Evolutionary conservation across 2,797 vertebrate species (phyloP), one percentile per base, ranked within the genome.

Genomic region (Periophthalmus magnuspinnatus): DNA sequence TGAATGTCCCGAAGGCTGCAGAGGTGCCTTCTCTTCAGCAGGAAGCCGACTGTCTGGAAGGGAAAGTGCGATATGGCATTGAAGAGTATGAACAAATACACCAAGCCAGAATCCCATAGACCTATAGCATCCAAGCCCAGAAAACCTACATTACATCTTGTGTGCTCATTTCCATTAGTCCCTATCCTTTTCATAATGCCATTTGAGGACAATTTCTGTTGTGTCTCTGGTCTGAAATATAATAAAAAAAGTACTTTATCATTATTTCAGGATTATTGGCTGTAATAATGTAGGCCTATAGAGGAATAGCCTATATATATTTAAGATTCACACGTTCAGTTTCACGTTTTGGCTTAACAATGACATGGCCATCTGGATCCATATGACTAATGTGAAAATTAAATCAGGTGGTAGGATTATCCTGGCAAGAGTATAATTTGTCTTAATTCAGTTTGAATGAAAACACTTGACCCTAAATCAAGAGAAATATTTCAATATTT

Each of bases 31-130:
- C 71, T 83, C 66, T 85, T 75, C 83, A 85, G 83, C 89, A 91
- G 90, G 91, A 93, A 92, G 90, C 90, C 81, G 84, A 82, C 67
- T 76, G 79, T 75, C 80, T 82, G 83, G 79, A 82, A 83, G 79
- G 45, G 83, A 69, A 77, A 71, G 82, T 79, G 69, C 13, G 80
- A 87, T 85, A 76, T 77, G 67, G 80, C 80, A 75, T 89, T 88
- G 75, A 90, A 73, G 81, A 77, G 87, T 80, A 84, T 73, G 67
- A 72, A 72, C 24, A 74, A 84, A 84, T 70, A 75, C 78, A 77
- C 65, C 33, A 71, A 70, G 72, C 65, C 47, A 65, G 62, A 68
- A 63, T 70, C 64, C 66, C 70, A 80, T 80, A 80, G 34, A 74
- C 78, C 32, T 17, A 69, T 83, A 80, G 87, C 84, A 76, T 76